Evolutionary conservation across 2,113 vertebrate genomes (phyloP).

Genomic region (Pteruthius melanotis): DNA sequence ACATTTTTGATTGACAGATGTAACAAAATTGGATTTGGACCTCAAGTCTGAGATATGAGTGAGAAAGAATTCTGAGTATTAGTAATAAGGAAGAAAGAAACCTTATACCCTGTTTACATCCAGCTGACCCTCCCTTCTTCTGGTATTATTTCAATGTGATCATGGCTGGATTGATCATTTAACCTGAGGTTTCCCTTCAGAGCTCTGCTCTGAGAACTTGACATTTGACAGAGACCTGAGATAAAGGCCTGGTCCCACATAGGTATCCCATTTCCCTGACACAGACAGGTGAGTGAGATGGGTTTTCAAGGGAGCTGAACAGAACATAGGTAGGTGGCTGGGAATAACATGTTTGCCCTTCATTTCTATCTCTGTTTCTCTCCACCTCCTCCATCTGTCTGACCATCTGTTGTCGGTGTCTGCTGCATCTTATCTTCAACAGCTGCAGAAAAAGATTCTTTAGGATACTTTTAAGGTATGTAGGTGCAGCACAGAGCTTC

Average conservation of each 20-base stretch:
- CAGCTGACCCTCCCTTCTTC: not conserved
- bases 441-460: not conserved
- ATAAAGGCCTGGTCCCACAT: rapidly evolving
- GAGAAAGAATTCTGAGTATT: not conserved
- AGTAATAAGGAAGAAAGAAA: not conserved
- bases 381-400: not conserved
- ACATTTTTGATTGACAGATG: not conserved
- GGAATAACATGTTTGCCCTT: not conserved
- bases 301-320: not conserved
- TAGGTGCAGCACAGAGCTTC: not conserved
- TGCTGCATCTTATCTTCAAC: not conserved
- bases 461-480: no score
- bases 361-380: not conserved
- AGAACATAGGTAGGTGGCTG: not conserved
- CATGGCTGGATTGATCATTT: rapidly evolving
- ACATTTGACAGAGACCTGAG: not conserved
- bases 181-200: not conserved
- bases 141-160: not conserved
- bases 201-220: not conserved
- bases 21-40: not conserved
- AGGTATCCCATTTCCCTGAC: not conserved
- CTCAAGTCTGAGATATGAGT: not conserved
- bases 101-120: not conserved
- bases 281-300: not conserved
- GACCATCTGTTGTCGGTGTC: not conserved